Base-by-base conservation (phyloP, 2,797 vertebrate species). In the Myotis planiceps region DNA sequence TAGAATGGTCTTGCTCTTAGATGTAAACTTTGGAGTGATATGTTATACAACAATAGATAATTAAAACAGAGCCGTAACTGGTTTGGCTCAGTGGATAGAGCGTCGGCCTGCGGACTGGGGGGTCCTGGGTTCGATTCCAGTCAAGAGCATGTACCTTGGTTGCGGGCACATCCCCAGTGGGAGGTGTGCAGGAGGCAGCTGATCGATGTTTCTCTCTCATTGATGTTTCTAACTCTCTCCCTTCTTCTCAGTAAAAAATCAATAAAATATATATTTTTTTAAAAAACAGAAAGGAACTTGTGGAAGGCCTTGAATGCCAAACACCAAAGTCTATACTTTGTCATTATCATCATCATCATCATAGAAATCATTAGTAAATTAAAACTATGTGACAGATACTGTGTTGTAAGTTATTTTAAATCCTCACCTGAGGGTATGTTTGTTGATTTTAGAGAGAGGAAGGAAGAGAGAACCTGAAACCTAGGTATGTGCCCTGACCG, bases 291-390 rank as follows among this genome's bases (percentile, higher is more conserved):
- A 60, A 81, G 27, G 53, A 27, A 37, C 10, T 88, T 49, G 14
- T 42, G 29, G 29, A 76, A 88, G 16, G 27, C 21, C n/a, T 13
- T 63, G 37, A 88, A 80, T 15, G 13, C 25, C 63, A 51, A 76
- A 86, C 53, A 66, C 51, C 53, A 78, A 60, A 92, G 16, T 72
- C 63, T 87, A 23, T 6, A 34, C 65, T 65, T 90, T 8, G 47
- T 53, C 55, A 37, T 25, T n/a, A 25, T 69, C 4, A n/a, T 69
- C 66, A 51, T 55, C 37, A 53, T 10, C 49, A 51, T 68, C 21
- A 65, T 29, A 9, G 79, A 83, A 94, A 80, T n/a, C 21, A 65
- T 88, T 75, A 81, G 10, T 68, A 87, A 95, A 86, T 86, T 42
- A 79, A 58, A 42, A 37, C 47, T 51, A 71, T 58, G 10, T 82